Base-by-base conservation (phyloP, 2,797 vertebrate genomes). In the Basileuterus tristriatus region DNA sequence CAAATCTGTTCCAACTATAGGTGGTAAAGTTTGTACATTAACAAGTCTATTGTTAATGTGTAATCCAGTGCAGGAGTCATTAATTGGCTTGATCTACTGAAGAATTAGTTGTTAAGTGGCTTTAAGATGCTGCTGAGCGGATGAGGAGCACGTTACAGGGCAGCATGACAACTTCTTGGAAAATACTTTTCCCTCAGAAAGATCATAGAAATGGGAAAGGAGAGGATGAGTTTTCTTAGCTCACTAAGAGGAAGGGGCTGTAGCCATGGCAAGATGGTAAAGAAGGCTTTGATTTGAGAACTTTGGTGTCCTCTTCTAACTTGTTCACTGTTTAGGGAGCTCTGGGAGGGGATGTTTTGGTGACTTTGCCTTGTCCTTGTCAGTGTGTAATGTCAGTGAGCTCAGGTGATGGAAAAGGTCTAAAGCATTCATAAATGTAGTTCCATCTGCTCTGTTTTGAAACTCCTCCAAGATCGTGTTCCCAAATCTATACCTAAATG, bases 241-340 rank as follows among this genome's bases (percentile, higher is more conserved):
- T 75, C 34, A 59, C 14, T 49, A 15, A 67, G 34, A 83, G 13
- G 23, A 79, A 65, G 29, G 47, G 34, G 36, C 47, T 70, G 52
- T 49, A 60, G 6, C 32, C 9, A 8, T 41, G n/a, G 41, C n/a
- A 60, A 49, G 71, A 27, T 0, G 1, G 26, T 34, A 2, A 20
- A 71, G 69, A 55, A 50, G 58, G 44, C 52, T 82, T 82, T 53
- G 46, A 41, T 76, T 84, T 71, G 53, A 84, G 75, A 82, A 56
- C n/a, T 24, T 41, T 41, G 34, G 4, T 41, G 11, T 37, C 24
- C 20, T 82, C 18, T 21, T 83, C 36, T 85, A 70, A 36, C 20
- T 62, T 0, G 0, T n/a, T 68, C 12, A 6, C 9, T 88, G 30
- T 36, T 71, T 3, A 7, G 52, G 41, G n/a, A 77, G 30, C 64